phyloP scores from a whole-genome alignment of 2,113 vertebrate species.

The Seriola rivoliana region DNA sequence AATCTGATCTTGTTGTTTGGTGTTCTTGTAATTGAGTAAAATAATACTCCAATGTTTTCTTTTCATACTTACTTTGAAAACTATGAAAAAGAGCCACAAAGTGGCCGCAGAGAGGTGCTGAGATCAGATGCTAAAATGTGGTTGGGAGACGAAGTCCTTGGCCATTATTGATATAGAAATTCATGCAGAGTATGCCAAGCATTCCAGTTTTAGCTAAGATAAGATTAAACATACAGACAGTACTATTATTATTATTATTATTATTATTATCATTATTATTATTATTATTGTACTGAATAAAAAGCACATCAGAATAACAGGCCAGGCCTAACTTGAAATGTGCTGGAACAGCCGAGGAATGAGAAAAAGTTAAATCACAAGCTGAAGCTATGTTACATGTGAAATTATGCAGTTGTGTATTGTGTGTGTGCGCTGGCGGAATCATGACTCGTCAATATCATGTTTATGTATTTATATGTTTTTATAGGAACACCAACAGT shows the following conservation, averaged over 20 bases:
- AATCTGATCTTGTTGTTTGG: background rate
- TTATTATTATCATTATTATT: slow-evolving; percentile 20
- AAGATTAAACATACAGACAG: slow-evolving; percentile 64
- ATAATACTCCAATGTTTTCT: slow-evolving; percentile 10
- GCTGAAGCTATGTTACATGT: slow-evolving; percentile 43
- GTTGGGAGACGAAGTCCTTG: slow-evolving; percentile 51
- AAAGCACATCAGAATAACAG: slow-evolving; percentile 58
- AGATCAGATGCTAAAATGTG: slow-evolving; percentile 51
- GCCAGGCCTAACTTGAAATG: slow-evolving; percentile 54
- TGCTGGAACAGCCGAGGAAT: slow-evolving; percentile 43
- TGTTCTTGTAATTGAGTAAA: background rate
- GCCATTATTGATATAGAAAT: slow-evolving; percentile 59
- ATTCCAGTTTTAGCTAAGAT: slow-evolving; percentile 73
- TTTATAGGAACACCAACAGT: too few species aligned
- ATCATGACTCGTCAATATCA: background rate
- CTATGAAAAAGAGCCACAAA: background rate
- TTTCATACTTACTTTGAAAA: background rate
- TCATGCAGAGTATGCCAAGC: slow-evolving; percentile 78
- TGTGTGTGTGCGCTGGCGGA: background rate
- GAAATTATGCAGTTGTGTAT: background rate
- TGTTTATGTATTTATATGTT: too few species aligned
- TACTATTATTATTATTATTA: slow-evolving; percentile 5
- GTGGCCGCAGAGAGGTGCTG: background rate
- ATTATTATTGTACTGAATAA: slow-evolving; percentile 40
- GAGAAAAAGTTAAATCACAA: slow-evolving; percentile 56